Base-by-base conservation (phyloP, 1,140 invertebrate species). In the Apocrypta bakeri region DNA sequence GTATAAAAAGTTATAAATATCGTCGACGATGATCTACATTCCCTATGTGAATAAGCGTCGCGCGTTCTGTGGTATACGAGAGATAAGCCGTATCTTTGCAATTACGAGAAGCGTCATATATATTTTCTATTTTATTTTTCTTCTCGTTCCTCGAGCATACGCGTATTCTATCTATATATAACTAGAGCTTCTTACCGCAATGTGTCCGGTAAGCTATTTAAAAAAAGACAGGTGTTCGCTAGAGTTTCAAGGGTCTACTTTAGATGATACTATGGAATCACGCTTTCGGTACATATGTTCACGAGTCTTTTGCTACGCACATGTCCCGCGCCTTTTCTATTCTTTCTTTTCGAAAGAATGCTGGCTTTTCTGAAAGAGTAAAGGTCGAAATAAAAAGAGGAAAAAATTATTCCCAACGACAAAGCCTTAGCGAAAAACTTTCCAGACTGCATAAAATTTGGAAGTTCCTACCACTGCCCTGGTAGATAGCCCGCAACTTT, bases 1-100 rank as follows among this genome's bases (percentile, higher is more conserved):
- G 61, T 83, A 84, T 84, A 84, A 85, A 84, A 86, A 79, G 80
- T 84, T 87, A 85, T 85, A 87, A 86, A 87, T 84, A 87, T 64
- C 63, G 33, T 33, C 37, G n/a, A 72, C 12, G 24, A 48, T 77
- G 14, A 69, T 73, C 61, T 79, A 79, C 7, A 71, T 33, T 11
- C 78, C 71, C 79, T 83, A 84, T 82, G 77, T 82, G 83, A 85
- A 84, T 71, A n/a, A n/a, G 17, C 63, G 27, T 8, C 56, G 21
- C 0, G 48, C 48, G 4, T 56, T 56, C 17, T 56, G 48, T 56
- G 21, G 1, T 3, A 2, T 4, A 56, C 48, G 3, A 37, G 1
- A 14, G 48, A 56, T 56, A 56, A 56, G 48, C 48, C 17, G 17
- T 56, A 56, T 56, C 48, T 56, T n/a, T 4, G 14, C 17, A 56